Evolutionary conservation across 2,113 vertebrate species (phyloP).

Genomic region (Oryzias melastigma): DNA sequence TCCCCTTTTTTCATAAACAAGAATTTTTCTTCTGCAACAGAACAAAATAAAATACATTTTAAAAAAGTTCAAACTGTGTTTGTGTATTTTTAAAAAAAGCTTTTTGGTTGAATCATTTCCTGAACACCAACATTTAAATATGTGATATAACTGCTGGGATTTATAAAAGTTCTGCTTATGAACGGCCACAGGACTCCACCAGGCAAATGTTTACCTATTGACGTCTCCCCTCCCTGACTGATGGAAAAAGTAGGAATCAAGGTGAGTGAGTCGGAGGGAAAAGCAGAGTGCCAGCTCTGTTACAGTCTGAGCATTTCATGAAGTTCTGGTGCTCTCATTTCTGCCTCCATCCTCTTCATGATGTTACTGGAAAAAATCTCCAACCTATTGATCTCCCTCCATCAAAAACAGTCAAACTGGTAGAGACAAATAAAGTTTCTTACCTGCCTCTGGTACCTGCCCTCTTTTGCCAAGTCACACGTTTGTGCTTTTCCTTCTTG

Average conservation of each 20-base stretch:
- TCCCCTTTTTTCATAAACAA: too few relatives aligned
- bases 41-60: too few relatives aligned
- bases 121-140: too few relatives aligned
- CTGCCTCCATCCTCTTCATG: constrained; percentile 8
- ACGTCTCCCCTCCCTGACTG: neutral
- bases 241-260: constrained; percentile 19
- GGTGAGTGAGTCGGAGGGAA: constrained; percentile 25
- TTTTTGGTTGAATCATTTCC: too few relatives aligned
- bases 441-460: constrained; percentile 78
- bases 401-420: neutral
- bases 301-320: constrained; percentile 27
- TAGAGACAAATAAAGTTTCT: constrained; percentile 53
- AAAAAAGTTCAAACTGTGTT: too few relatives aligned
- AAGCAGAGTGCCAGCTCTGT: constrained; percentile 35
- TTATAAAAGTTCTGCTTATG: neutral
- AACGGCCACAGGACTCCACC: neutral
- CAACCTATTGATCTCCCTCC: constrained; percentile 13
- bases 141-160: neutral
- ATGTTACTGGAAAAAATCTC: neutral
- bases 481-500: constrained; percentile 58
- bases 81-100: too few relatives aligned
- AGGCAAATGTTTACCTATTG: neutral
- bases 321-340: constrained; percentile 32
- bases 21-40: too few relatives aligned
- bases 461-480: constrained; percentile 69